Evolutionary conservation across 2,797 vertebrate species (phyloP).

Genomic region (Phoebastria nigripes): DNA sequence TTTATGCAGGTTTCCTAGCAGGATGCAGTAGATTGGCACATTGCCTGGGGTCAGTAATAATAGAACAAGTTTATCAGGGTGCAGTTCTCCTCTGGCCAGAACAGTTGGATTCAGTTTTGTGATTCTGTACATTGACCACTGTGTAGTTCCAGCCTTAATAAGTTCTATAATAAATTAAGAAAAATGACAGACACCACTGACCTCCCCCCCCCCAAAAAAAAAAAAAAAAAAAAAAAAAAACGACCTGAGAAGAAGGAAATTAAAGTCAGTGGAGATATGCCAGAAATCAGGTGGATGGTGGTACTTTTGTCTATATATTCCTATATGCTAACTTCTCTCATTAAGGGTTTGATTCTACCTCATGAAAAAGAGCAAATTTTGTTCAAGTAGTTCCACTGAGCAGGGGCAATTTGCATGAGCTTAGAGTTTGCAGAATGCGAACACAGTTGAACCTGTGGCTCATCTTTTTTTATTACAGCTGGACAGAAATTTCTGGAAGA

Average conservation of each 20-base stretch:
- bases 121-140: neutral
- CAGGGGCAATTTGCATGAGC: neutral
- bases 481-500: neutral
- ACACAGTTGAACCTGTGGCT: neutral
- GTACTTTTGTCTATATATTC: neutral
- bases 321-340: neutral
- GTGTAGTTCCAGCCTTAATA: neutral
- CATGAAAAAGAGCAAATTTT: neutral
- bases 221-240: neutral
- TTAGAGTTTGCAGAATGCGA: neutral
- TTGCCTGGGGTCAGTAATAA: neutral
- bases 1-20: neutral
- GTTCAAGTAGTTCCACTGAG: neutral
- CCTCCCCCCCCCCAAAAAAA: fast-evolving
- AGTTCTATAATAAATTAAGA: neutral
- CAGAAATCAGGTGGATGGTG: neutral
- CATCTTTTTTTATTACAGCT: neutral
- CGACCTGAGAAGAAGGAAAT: neutral
- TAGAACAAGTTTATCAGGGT: neutral
- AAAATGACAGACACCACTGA: neutral
- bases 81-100: neutral
- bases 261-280: neutral
- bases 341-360: neutral
- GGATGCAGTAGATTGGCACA: neutral
- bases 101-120: neutral